Evolutionary conservation across 2,888 invertebrate species (phyloP), one percentile per base, ranked within the genome.

Genomic region (Lobophora halterata): DNA sequence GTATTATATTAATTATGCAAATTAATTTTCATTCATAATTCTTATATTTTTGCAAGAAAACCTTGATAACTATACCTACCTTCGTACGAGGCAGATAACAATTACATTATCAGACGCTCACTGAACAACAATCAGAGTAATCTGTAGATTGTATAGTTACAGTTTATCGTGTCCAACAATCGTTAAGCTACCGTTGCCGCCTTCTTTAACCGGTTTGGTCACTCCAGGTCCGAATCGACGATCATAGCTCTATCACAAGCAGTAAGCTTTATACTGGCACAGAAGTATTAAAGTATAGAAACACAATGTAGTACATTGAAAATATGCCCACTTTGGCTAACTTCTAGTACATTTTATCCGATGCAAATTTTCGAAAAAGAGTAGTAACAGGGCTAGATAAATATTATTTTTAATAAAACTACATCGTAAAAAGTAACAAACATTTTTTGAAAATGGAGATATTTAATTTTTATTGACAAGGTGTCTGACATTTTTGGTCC

Each of bases 101-200:
- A 10, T 30, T 41, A 31, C 26, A 23, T 26, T 41, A 27, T 31
- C 18, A 26, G 9, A 3, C 44, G 30, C 36, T 19, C 46, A 46
- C 38, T 45, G 1, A 8, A 9, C 16, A 16, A 7, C 8, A 16
- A 26, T 26, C 26, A 9, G 26, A 16, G 8, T 7, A 16, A 25
- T 14, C 13, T 25, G 12, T 2, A 25, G 3, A 3, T 11, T 5
- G 20, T 37, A 69, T 69, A 69, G 71, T 70, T 75, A 65, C 55
- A 54, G 41, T 49, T 43, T 79, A 81, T 77, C 72, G 70, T 70
- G 68, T 55, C 65, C 71, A 70, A 79, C 79, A 77, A 75, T 79
- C 78, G 75, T 75, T 69, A 70, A 64, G 80, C 83, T 83, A 82
- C 86, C 79, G 85, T 80, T 77, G 74, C 72, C 65, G 62, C 61